phyloP scores from a whole-genome alignment of 2,888 invertebrate genomes.

The Gryllus longicercus region DNA sequence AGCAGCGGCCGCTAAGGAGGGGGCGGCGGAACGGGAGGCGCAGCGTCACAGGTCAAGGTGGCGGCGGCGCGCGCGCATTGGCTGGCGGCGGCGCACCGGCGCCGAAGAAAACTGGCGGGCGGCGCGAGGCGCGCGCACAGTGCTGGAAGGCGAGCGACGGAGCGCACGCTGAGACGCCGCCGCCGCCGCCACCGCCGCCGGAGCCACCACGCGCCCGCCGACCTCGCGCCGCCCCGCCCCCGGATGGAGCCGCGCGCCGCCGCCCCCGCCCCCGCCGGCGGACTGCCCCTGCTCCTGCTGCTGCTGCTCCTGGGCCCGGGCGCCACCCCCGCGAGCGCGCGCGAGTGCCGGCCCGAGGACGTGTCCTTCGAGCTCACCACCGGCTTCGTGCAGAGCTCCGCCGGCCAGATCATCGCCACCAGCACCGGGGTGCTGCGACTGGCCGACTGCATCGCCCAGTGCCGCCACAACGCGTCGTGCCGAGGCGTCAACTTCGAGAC shows the following conservation, averaged over 20 bases:
- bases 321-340: neutral
- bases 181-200: no score
- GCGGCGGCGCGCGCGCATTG: no score
- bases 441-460: constrained; percentile 45
- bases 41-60: no score
- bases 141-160: no score
- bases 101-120: no score
- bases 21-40: no score
- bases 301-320: neutral
- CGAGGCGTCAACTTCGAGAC: constrained; percentile 48
- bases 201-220: no score
- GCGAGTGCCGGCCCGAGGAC: constrained; percentile 29
- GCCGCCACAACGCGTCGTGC: constrained; percentile 43
- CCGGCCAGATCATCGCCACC: constrained; percentile 50
- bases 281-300: neutral
- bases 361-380: constrained; percentile 35
- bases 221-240: neutral
- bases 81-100: no score
- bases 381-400: constrained; percentile 34
- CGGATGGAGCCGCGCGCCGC: neutral
- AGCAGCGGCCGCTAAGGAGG: no score
- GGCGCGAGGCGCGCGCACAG: no score
- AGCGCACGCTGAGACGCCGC: no score
- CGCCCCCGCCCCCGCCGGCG: neutral
- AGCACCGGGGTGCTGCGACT: constrained; percentile 45